Evolutionary conservation across 1,140 invertebrate species (phyloP), one percentile per base, ranked within the genome.

Genomic region (Leptinotarsa defecta): DNA sequence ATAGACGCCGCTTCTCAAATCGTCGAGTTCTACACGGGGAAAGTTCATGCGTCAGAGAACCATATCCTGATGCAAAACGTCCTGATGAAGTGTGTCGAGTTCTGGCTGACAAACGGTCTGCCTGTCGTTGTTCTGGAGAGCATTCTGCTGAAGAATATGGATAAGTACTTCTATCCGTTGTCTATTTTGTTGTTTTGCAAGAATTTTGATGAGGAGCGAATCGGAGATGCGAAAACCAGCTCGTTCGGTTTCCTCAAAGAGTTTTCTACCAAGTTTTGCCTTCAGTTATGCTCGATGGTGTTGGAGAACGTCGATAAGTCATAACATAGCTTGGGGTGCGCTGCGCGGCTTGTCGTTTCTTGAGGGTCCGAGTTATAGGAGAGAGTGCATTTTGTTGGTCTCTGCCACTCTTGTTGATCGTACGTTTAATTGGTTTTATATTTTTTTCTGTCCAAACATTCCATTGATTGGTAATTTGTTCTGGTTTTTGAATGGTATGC

Each of bases 111-210:
- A 13, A 83, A 85, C 71, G 84, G 83, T 75, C 78, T 87, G 52
- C 87, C 87, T 3, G 83, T 87, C 34, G 77, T 80, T 48, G 79
- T 84, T 22, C 77, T 87, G 49, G 87, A 87, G 78, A 83, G 83
- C 73, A 81, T 87, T 20, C 79, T 87, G 13, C 73, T 86, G 24
- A 86, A 86, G 75, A 86, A 87, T 79, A 85, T 87, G 83, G 84
- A 86, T 71, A 86, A 87, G 75, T 86, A 87, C 74, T 86, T 86
- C 79, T 87, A 86, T 80, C 86, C 86, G 8, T 79, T 87, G 27
- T 86, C 85, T 8, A 84, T 86, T 70, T 82, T 87, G 73, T 75
- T 87, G 11, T 87, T 87, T 79, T 86, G 86, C 81, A 87, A 85
- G 78, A 86, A 86, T 81, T 86, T 84, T 67, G 81, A 82, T n/a